phyloP scores from a whole-genome alignment of 2,888 invertebrate species.

The Anarsia innoxiella region DNA sequence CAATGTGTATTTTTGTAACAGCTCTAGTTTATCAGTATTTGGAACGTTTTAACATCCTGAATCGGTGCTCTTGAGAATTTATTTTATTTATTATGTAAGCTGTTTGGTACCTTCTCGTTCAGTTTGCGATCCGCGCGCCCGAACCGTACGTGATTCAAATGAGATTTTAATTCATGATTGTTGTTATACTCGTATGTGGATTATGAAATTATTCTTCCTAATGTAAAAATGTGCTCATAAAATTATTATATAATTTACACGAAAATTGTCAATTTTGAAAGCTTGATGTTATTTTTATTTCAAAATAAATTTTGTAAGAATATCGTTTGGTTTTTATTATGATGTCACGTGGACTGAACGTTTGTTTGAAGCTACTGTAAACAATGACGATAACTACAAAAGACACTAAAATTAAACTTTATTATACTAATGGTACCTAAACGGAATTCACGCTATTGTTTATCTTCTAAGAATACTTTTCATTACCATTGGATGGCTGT shows the following conservation, averaged over 20 bases:
- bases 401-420: too few relatives aligned
- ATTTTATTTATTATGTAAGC: conserved; percentile 8
- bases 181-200: conserved; percentile 35
- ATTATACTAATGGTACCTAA: too few relatives aligned
- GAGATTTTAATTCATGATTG: conserved; percentile 29
- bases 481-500: too few relatives aligned
- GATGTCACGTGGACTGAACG: too few relatives aligned
- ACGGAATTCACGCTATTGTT: too few relatives aligned
- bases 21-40: conserved; percentile 17
- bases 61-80: conserved; percentile 21
- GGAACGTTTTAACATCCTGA: conserved; percentile 3
- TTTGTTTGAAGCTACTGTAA: too few relatives aligned
- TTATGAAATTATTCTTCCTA: conserved; percentile 49
- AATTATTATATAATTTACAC: conserved; percentile 57
- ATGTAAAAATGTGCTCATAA: conserved; percentile 68
- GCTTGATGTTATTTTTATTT: conserved; percentile 73
- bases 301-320: conserved; percentile 68
- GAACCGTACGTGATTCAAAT: too few relatives aligned
- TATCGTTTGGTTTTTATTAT: conserved; percentile 17
- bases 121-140: background rate
- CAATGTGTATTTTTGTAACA: conserved; percentile 23
- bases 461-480: too few relatives aligned
- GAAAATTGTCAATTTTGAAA: conserved; percentile 67
- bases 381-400: too few relatives aligned
- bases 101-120: conserved; percentile 1